Percentiles rank a stretch among this genome's conserved stretches.
Evolutionary conservation across 2,888 invertebrate species (phyloP).

Genomic region (Pemphredon lugubris): DNA sequence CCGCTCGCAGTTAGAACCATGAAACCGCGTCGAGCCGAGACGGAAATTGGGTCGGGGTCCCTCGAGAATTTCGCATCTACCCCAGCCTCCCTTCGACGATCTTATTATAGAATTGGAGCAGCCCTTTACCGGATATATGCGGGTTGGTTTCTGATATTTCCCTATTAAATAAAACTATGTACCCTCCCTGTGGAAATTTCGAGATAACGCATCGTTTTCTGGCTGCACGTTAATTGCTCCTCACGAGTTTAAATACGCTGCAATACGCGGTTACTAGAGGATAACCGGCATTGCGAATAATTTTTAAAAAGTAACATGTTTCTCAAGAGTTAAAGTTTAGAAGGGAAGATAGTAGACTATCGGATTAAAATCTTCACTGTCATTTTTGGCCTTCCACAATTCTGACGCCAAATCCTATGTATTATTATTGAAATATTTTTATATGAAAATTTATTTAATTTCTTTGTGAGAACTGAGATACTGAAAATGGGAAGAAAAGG

Average conservation of each 20-base stretch:
- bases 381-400: too few relatives aligned
- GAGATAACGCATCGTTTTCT: not conserved
- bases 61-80: constrained; percentile 51
- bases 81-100: constrained; percentile 35
- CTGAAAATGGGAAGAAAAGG: too few relatives aligned
- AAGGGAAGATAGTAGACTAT: too few relatives aligned
- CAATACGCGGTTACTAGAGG: not conserved
- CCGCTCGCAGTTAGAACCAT: constrained; percentile 42
- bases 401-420: too few relatives aligned
- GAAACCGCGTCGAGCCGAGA: constrained; percentile 51
- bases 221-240: too few relatives aligned
- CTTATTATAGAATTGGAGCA: constrained; percentile 58
- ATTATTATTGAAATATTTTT: too few relatives aligned
- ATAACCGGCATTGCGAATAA: too few relatives aligned
- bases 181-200: not conserved
- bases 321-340: not conserved
- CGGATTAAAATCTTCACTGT: too few relatives aligned
- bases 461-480: too few relatives aligned
- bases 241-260: too few relatives aligned
- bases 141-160: constrained; percentile 52
- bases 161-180: constrained; percentile 46
- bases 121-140: constrained; percentile 37
- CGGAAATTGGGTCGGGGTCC: constrained; percentile 63
- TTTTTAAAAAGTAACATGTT: not conserved
- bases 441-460: too few relatives aligned